Evolutionary conservation across 2,113 vertebrate species (phyloP).

Genomic region (Ranitomeya variabilis): DNA sequence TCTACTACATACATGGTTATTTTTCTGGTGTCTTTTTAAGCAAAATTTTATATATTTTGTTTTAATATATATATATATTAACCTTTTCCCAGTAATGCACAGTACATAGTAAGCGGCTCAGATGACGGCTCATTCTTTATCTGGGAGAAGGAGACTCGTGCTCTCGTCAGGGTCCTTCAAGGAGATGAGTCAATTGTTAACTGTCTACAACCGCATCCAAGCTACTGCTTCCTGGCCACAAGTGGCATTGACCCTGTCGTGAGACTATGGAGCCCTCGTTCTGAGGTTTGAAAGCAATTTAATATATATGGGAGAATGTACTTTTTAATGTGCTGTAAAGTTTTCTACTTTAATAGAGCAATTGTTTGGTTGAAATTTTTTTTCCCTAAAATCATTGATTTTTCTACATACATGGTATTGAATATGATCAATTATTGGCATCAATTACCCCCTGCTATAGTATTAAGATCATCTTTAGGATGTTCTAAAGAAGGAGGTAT

Average conservation of each 20-base stretch:
- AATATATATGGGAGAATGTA: neutral
- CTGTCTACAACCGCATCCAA: constrained; percentile 96
- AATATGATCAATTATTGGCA: neutral
- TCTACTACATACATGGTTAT: neutral
- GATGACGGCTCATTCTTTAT: constrained; percentile 99
- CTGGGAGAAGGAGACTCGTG: constrained; percentile 98
- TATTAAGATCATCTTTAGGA: neutral
- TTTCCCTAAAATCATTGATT: neutral
- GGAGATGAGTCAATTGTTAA: constrained; percentile 98
- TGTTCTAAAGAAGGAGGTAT: no score
- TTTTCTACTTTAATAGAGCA: neutral
- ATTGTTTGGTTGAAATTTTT: neutral
- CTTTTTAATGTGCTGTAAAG: neutral
- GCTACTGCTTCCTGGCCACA: constrained; percentile 96
- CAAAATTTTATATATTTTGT: neutral
- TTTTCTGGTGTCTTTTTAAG: neutral
- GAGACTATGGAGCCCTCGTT: constrained; percentile 92
- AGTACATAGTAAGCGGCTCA: constrained; percentile 96
- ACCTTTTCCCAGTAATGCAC: constrained; percentile 82
- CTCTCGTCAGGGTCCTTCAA: constrained; percentile 93
- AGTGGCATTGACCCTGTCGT: constrained; percentile 97
- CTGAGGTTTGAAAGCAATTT: constrained; percentile 77
- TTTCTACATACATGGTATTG: neutral
- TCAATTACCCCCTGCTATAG: neutral
- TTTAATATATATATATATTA: neutral